Evolutionary conservation across 2,797 vertebrate genomes (phyloP), one percentile per base, ranked within the genome.

Genomic region (Danio choprae): DNA sequence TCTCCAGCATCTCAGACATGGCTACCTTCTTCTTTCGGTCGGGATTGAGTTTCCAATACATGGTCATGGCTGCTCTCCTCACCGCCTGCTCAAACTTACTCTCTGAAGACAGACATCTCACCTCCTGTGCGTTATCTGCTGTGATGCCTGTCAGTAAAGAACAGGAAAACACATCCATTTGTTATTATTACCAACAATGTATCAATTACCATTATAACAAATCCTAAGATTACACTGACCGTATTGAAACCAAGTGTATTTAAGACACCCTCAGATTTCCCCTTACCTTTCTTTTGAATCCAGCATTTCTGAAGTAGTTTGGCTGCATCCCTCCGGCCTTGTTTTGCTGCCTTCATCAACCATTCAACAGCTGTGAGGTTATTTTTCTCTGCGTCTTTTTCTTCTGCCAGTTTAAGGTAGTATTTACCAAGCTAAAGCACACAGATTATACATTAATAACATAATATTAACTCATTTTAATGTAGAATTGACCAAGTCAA

Each of bases 41-140:
- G 0, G 98, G 98, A 86, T 99, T 99, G 72, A 99, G 95, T 86
- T 94, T 97, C 95, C 96, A 97, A 85, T 98, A 99, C 97, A 99
- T 98, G 90, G 95, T 94, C 88, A 97, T 94, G 10, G 97, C 97
- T 0, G 97, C 97, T 90, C 97, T 97, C 77, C 98, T 94, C 18
- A 99, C 97, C 0, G 96, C 93, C 82, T 95, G 93, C 89, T 99
- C 98, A 87, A 98, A 94, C 82, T 94, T 97, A 0, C 95, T 97
- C 91, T 99, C 98, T 0, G 93, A 93, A 0, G 95, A 91, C 20
- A 99, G 90, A 70, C 87, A 95, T 38, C 92, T 95, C 58, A 99
- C 94, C 6, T 96, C 95, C 0, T 85, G 87, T 83, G 97, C 95
- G 15, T 99, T 99, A 86, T 98, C 96, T 0, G 87, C 88, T 29